Evolutionary conservation across 1,140 invertebrate species (phyloP).

Genomic region (Diprion similis): DNA sequence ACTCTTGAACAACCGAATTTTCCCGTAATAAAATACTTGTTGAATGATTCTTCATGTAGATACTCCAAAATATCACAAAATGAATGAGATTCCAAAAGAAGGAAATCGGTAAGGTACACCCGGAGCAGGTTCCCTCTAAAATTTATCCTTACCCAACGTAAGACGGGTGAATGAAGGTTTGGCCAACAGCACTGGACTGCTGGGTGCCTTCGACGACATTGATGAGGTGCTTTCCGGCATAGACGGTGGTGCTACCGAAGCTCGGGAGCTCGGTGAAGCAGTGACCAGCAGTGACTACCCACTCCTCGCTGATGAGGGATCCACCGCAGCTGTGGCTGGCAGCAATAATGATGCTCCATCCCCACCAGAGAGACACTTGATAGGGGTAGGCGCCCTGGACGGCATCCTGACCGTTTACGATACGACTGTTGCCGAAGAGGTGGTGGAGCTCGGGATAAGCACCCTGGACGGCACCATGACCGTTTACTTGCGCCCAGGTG

Average conservation of each 20-base stretch:
- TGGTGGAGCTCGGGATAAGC: neutral
- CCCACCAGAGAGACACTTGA: conserved; percentile 60
- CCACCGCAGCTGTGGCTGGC: conserved; percentile 63
- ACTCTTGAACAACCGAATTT: no score
- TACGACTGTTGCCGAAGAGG: conserved; percentile 32
- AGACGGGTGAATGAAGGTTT: neutral
- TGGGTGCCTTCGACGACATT: conserved; percentile 46
- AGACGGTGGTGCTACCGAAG: conserved; percentile 30
- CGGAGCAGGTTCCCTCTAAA: no score
- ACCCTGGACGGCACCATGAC: neutral
- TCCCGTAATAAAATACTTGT: no score
- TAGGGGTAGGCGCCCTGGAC: conserved; percentile 53
- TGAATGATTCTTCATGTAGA: no score
- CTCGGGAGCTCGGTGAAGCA: conserved; percentile 51
- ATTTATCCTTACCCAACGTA: neutral
- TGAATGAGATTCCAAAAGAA: no score
- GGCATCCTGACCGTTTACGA: conserved; percentile 61
- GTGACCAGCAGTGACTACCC: conserved; percentile 67
- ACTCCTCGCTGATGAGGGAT: conserved; percentile 60
- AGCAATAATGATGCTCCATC: conserved; percentile 32
- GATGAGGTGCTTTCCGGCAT: conserved; percentile 47
- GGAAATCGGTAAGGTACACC: no score
- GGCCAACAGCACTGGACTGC: conserved; percentile 43
- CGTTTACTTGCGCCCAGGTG: no score
- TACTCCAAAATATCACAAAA: no score